Evolutionary conservation across 2,888 invertebrate species (phyloP).

Genomic region (Cheilosia scutellata): DNA sequence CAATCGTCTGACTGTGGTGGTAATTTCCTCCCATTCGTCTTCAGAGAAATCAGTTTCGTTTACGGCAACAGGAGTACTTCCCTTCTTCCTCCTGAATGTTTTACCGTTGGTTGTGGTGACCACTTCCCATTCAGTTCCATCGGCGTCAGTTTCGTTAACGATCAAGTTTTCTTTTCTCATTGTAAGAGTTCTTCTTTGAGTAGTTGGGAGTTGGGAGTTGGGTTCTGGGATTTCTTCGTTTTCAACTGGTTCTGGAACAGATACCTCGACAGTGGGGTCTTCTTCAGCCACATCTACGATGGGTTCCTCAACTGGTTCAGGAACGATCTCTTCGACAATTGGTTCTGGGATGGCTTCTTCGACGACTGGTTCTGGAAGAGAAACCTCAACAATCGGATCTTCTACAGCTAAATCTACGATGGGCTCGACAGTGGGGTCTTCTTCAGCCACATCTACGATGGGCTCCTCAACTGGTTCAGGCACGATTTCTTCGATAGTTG

Average conservation of each 20-base stretch:
- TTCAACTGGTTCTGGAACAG: neutral
- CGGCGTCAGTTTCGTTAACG: neutral
- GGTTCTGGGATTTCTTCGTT: neutral
- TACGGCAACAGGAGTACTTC: neutral
- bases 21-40: constrained; percentile 32
- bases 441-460: neutral
- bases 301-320: neutral
- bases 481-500: neutral
- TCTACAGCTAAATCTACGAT: neutral
- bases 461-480: neutral
- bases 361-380: neutral
- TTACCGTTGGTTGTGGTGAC: neutral
- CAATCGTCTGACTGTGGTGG: neutral
- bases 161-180: neutral
- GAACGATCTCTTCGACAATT: too few relatives aligned
- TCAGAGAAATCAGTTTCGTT: constrained; percentile 6
- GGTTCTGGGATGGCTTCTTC: too few relatives aligned
- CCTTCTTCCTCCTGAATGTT: constrained; percentile 1
- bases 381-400: neutral
- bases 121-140: constrained; percentile 6
- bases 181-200: too few relatives aligned
- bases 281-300: neutral
- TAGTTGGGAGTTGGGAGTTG: too few relatives aligned
- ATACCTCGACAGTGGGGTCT: neutral
- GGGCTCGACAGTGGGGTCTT: neutral